Evolutionary conservation across 1,140 invertebrate species (phyloP).

Genomic region (Drosophila gunungcola): DNA sequence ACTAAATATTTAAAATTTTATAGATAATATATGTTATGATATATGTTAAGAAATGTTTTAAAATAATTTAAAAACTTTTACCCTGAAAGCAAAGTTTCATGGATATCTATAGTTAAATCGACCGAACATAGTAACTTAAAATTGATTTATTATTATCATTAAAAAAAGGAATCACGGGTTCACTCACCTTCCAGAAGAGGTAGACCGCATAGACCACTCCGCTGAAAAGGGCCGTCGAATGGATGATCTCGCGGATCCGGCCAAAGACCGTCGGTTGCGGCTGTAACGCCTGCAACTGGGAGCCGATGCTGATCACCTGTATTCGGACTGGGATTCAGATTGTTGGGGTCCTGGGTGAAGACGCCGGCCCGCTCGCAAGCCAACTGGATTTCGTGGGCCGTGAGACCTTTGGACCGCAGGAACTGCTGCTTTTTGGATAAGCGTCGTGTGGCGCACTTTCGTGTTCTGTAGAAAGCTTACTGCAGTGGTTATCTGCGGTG

Average conservation of each 20-base stretch:
- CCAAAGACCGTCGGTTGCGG: constrained; percentile 83
- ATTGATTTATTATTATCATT: not conserved
- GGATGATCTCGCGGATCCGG: constrained; percentile 88
- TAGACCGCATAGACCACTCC: constrained; percentile 89
- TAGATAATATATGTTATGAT: no score
- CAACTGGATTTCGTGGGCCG: constrained; percentile 90
- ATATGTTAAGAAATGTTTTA: no score
- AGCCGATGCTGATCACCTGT: constrained; percentile 80
- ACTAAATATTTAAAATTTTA: no score
- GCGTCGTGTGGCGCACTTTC: constrained; percentile 90
- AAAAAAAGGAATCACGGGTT: not conserved
- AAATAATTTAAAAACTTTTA: no score
- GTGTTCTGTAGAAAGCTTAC: constrained; percentile 94
- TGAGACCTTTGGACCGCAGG: constrained; percentile 92
- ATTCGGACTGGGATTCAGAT: constrained; percentile 67
- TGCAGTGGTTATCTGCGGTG: constrained; percentile 90
- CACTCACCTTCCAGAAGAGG: constrained; percentile 89
- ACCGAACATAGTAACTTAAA: no score
- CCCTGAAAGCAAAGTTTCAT: no score
- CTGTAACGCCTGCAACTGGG: constrained; percentile 69
- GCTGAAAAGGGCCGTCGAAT: constrained; percentile 89
- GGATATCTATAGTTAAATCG: no score
- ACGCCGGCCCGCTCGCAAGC: constrained; percentile 88
- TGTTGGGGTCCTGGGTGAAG: constrained; percentile 80
- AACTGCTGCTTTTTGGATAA: constrained; percentile 92